Conservation (phyloP, 2,113 vertebrate species). For the Eira barbara region DNA sequence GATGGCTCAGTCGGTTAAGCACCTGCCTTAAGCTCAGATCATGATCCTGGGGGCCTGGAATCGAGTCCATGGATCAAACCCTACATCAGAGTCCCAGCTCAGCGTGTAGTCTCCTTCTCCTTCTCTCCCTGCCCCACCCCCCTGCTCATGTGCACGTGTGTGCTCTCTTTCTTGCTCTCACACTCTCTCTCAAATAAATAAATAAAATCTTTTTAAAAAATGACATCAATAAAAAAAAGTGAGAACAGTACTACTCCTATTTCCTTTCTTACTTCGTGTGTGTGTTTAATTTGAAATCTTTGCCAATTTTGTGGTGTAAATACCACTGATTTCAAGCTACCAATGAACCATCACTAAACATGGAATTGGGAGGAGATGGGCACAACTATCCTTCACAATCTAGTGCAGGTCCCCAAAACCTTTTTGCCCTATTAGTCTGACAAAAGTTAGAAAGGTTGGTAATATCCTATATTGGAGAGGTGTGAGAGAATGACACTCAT, state of each 20-base stretch:
- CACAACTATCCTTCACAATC: background rate
- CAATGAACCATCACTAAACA: background rate
- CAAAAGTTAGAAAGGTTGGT: background rate
- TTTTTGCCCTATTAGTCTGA: background rate
- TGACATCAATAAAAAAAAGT: background rate
- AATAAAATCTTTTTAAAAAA: background rate
- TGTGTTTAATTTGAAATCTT: background rate
- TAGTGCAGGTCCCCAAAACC: background rate
- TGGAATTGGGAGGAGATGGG: background rate
- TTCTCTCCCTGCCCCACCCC: background rate
- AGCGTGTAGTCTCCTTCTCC: background rate
- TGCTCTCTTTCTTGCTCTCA: background rate
- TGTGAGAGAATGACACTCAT: background rate
- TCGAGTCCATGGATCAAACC: fast-evolving
- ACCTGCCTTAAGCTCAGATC: background rate
- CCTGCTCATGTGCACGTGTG: background rate
- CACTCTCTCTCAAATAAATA: background rate
- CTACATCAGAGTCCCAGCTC: fast-evolving
- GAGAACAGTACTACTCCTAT: background rate
- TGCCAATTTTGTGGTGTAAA: background rate
- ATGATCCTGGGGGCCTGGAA: background rate
- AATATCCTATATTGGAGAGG: background rate
- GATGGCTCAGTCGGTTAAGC: background rate
- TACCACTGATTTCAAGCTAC: background rate
- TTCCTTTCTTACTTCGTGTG: background rate